Conservation (phyloP, 2,113 vertebrate species). For the Thinocorus orbignyianus region DNA sequence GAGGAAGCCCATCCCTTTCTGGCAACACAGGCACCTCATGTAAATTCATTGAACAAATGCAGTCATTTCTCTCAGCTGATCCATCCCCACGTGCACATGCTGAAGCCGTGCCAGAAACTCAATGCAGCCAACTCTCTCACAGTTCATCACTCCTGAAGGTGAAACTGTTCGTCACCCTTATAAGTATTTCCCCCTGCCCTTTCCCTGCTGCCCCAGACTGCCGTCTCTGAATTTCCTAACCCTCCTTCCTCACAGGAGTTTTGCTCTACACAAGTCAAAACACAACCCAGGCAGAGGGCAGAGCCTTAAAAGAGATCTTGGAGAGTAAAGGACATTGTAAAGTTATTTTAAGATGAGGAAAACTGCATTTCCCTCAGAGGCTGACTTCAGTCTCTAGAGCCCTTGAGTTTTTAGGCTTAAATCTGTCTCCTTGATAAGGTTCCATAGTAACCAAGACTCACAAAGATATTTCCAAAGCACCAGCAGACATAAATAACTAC, state of each 20-base stretch:
- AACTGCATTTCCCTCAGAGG: not conserved
- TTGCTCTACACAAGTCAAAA: conserved; percentile 6
- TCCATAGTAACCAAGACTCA: not conserved
- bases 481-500: conserved; percentile 6
- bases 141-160: conserved; percentile 63
- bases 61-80: conserved; percentile 69
- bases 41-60: conserved; percentile 70
- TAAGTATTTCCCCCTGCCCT: not conserved
- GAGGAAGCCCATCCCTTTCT: not conserved
- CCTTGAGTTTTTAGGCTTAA: conserved; percentile 5
- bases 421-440: not conserved
- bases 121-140: conserved; percentile 55
- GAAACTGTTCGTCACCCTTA: conserved; percentile 13
- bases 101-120: conserved; percentile 58
- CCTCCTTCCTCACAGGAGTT: not conserved
- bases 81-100: conserved; percentile 23
- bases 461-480: conserved; percentile 14
- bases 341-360: conserved; percentile 53
- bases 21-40: conserved; percentile 42
- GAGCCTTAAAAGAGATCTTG: conserved; percentile 31
- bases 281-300: not conserved
- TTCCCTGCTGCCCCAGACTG: not conserved
- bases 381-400: not conserved
- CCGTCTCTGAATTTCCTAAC: not conserved
- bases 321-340: conserved; percentile 27